Evolutionary conservation across 2,888 invertebrate genomes (phyloP).

Genomic region (Leptogaster cylindrica): DNA sequence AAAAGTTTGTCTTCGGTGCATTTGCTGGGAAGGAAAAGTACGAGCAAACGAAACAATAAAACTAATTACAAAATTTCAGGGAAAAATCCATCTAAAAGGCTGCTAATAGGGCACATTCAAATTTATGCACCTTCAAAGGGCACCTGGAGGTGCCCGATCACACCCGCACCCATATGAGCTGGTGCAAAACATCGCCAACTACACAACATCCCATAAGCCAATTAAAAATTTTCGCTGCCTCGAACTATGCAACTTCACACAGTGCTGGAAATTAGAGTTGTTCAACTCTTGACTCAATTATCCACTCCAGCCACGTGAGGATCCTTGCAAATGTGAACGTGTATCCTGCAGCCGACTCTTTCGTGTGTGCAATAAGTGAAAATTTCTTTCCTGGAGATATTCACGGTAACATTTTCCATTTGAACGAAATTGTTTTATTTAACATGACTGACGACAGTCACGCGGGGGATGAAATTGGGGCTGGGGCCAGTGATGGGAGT

Average conservation of each 20-base stretch:
- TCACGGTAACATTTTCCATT: slow-evolving; percentile 29
- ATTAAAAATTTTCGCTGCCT: slow-evolving; percentile 49
- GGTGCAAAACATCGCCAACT: slow-evolving; percentile 31
- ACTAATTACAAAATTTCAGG: slow-evolving; percentile 44
- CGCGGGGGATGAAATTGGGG: slow-evolving; percentile 21
- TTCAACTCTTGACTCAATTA: slow-evolving; percentile 49
- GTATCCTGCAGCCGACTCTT: neutral
- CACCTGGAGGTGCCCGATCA: slow-evolving; percentile 25
- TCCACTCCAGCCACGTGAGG: slow-evolving; percentile 43
- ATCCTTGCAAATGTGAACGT: slow-evolving; percentile 32
- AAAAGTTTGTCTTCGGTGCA: slow-evolving; percentile 23
- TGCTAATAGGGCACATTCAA: slow-evolving; percentile 42
- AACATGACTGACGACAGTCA: slow-evolving; percentile 21
- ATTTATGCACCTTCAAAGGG: slow-evolving; percentile 37
- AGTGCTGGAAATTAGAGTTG: slow-evolving; percentile 48
- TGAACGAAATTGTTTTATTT: slow-evolving; percentile 34
- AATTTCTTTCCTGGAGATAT: slow-evolving; percentile 19
- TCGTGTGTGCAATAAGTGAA: slow-evolving; percentile 16
- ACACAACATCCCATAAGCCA: slow-evolving; percentile 45
- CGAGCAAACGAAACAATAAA: slow-evolving; percentile 42
- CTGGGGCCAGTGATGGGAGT: slow-evolving; percentile 20
- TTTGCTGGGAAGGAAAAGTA: neutral
- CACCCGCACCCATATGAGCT: slow-evolving; percentile 36
- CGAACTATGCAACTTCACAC: slow-evolving; percentile 45
- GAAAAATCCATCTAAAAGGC: slow-evolving; percentile 42